Evolutionary conservation across 2,113 vertebrate species (phyloP).

Genomic region (Hippocampus barbouri): DNA sequence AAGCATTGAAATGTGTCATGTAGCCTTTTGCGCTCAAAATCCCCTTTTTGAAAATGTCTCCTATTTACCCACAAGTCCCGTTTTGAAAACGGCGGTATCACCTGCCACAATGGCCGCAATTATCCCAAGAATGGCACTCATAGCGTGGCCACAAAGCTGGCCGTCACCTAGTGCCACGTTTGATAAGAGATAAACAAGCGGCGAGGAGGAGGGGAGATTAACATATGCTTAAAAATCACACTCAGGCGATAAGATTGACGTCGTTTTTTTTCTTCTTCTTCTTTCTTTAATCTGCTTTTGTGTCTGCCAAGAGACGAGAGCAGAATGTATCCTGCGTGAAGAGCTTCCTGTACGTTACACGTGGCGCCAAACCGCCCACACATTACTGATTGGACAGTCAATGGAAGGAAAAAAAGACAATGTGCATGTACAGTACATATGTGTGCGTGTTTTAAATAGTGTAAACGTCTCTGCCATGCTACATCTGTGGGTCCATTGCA

Average conservation of each 20-base stretch:
- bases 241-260: constrained; percentile 74
- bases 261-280: background rate
- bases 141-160: constrained; percentile 59
- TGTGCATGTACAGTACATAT: no score
- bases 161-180: constrained; percentile 68
- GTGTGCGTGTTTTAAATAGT: background rate
- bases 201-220: constrained; percentile 61
- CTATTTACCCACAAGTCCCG: constrained; percentile 70
- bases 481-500: background rate
- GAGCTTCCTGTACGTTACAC: constrained; percentile 63
- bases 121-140: constrained; percentile 75
- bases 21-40: constrained; percentile 49
- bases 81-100: constrained; percentile 70
- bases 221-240: constrained; percentile 78
- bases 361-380: constrained; percentile 43
- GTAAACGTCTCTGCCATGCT: background rate
- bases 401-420: background rate
- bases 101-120: constrained; percentile 73
- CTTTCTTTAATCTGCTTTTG: constrained; percentile 65
- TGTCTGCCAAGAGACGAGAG: constrained; percentile 57
- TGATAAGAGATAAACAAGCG: constrained; percentile 72
- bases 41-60: constrained; percentile 51
- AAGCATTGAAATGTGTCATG: constrained; percentile 56
- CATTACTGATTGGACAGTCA: constrained; percentile 17
- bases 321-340: constrained; percentile 60